Conservation (phyloP, 2,888 invertebrate genomes). For the Callosobruchus maculatus region DNA sequence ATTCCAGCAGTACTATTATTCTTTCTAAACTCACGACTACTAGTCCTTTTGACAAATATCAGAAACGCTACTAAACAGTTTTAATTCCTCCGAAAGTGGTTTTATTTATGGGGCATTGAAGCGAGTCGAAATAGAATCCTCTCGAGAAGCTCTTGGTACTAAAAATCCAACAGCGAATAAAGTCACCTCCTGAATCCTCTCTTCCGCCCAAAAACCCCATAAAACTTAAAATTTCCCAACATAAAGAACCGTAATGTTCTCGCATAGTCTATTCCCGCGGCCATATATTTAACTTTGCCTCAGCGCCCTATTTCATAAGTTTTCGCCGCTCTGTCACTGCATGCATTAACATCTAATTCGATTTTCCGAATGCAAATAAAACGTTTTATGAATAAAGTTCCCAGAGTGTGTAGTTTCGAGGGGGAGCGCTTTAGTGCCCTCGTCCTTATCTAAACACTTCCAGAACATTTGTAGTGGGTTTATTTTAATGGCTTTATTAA, state of each 20-base stretch:
- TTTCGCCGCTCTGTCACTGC: constrained; percentile 1
- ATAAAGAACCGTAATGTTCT: neutral
- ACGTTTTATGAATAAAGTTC: constrained; percentile 24
- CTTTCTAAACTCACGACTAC: too few relatives aligned
- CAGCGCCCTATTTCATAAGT: neutral
- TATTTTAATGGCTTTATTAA: too few relatives aligned
- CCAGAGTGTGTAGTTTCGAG: neutral
- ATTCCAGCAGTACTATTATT: too few relatives aligned
- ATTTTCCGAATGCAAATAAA: constrained; percentile 21
- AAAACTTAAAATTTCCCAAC: neutral
- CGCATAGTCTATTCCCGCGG: neutral
- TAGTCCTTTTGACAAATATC: too few relatives aligned
- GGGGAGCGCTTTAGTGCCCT: neutral
- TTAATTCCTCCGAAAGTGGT: too few relatives aligned
- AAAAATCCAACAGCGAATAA: neutral
- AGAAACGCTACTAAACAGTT: too few relatives aligned
- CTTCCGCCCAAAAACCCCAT: neutral
- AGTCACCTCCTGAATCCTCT: neutral
- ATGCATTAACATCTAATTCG: constrained; percentile 23
- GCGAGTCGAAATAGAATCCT: too few relatives aligned
- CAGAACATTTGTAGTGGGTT: too few relatives aligned
- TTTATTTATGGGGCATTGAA: too few relatives aligned
- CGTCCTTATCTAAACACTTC: neutral
- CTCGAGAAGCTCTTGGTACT: neutral
- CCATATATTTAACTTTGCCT: neutral